Conservation (phyloP, 2,888 invertebrate species). For the Andrena fulva region DNA sequence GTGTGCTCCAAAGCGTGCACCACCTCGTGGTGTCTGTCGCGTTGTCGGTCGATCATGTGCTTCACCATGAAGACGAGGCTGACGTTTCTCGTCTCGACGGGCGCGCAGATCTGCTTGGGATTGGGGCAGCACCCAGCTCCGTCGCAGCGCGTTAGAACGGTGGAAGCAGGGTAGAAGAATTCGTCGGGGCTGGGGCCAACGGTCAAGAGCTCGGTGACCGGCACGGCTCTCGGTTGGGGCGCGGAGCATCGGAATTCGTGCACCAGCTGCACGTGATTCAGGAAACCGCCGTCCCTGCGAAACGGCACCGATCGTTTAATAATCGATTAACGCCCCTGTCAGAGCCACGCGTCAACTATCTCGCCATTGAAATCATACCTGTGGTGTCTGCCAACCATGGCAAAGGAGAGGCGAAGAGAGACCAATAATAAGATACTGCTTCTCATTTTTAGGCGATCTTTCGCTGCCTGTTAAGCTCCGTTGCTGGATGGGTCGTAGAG, state of each 20-base stretch:
- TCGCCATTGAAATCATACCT: conserved; percentile 67
- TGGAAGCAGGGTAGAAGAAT: conserved; percentile 79
- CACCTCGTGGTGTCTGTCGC: conserved; percentile 80
- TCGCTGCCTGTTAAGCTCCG: not conserved
- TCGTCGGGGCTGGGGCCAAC: conserved; percentile 79
- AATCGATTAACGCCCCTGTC: not conserved
- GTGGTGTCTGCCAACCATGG: conserved; percentile 70
- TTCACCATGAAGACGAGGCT: conserved; percentile 81
- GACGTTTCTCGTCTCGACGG: conserved; percentile 76
- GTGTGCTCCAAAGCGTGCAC: conserved; percentile 79
- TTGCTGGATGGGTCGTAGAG: not conserved
- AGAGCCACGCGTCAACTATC: conserved; percentile 1
- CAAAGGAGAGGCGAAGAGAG: conserved; percentile 55
- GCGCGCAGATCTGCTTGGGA: conserved; percentile 75
- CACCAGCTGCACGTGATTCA: conserved; percentile 79
- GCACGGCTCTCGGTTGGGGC: conserved; percentile 79
- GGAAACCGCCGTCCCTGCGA: conserved; percentile 76
- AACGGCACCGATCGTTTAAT: not conserved
- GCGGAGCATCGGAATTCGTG: conserved; percentile 77
- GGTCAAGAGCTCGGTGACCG: conserved; percentile 76
- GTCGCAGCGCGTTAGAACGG: conserved; percentile 80
- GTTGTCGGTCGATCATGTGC: conserved; percentile 78
- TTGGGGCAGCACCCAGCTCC: conserved; percentile 80
- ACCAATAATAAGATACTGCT: conserved; percentile 59
- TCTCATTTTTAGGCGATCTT: conserved; percentile 58